Evolutionary conservation across 2,888 invertebrate species (phyloP).

Genomic region (Patella depressa): DNA sequence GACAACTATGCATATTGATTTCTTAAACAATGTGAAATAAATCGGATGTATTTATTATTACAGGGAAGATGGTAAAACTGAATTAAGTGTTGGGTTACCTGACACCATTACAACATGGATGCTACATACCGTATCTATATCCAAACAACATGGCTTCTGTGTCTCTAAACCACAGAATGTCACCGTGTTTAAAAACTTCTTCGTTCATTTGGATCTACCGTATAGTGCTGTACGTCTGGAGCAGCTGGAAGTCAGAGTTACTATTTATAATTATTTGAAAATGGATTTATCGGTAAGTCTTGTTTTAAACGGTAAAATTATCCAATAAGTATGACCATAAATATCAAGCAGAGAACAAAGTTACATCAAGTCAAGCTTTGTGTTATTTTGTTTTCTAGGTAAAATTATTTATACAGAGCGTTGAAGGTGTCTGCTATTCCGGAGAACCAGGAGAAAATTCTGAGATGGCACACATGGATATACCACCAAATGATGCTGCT

Average conservation of each 20-base stretch:
- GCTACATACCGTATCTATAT: constrained; percentile 44
- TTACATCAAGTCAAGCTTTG: no score
- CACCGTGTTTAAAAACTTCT: constrained; percentile 45
- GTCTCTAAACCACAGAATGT: constrained; percentile 42
- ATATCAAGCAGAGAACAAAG: no score
- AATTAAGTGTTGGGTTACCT: constrained; percentile 40
- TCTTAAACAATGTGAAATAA: no score
- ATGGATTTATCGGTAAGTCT: constrained; percentile 33
- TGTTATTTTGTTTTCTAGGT: constrained; percentile 26
- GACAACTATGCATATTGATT: no score
- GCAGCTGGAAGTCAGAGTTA: constrained; percentile 48
- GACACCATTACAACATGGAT: constrained; percentile 50
- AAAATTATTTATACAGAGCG: constrained; percentile 34
- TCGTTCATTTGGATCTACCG: constrained; percentile 49
- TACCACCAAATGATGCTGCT: constrained; percentile 43
- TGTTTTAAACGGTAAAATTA: neutral
- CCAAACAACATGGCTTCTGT: constrained; percentile 42
- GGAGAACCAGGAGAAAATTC: constrained; percentile 36
- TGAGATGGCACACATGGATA: constrained; percentile 33
- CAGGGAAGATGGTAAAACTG: constrained; percentile 36
- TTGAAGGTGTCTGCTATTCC: constrained; percentile 41
- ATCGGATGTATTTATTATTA: neutral
- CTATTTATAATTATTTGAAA: constrained; percentile 48
- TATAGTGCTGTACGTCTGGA: constrained; percentile 49
- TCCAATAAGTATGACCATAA: no score